phyloP scores from a whole-genome alignment of 2,797 vertebrate genomes.

The Clarias fuscus region DNA sequence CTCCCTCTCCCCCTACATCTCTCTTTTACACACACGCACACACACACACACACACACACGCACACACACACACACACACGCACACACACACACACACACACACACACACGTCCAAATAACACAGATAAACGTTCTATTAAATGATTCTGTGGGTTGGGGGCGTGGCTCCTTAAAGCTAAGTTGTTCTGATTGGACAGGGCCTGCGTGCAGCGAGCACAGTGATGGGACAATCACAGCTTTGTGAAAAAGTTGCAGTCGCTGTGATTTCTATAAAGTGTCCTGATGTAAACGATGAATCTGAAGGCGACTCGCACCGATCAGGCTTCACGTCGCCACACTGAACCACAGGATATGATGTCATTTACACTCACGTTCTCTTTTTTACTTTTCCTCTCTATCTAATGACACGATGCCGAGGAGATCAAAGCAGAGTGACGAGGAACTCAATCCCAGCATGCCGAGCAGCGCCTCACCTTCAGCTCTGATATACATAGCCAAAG shows the following conservation, averaged over 20 bases:
- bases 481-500: conserved; percentile 9
- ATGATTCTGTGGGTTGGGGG: not conserved
- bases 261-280: not conserved
- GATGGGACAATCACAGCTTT: not conserved
- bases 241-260: not conserved
- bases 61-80: not conserved
- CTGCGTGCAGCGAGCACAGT: not conserved
- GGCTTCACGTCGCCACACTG: not conserved
- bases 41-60: not conserved
- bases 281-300: not conserved
- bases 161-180: not conserved
- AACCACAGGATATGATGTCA: too few species aligned
- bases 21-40: not conserved
- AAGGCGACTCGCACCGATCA: not conserved
- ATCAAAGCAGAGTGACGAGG: not conserved
- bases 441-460: conserved; percentile 1
- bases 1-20: not conserved
- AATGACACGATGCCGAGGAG: not conserved
- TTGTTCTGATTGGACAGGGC: not conserved
- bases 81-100: not conserved
- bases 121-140: not conserved
- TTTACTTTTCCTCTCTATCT: too few species aligned
- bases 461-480: not conserved
- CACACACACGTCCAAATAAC: too few species aligned
- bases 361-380: not conserved